Conservation (phyloP, 2,113 vertebrate species). For the Acrocephalus kingi region DNA sequence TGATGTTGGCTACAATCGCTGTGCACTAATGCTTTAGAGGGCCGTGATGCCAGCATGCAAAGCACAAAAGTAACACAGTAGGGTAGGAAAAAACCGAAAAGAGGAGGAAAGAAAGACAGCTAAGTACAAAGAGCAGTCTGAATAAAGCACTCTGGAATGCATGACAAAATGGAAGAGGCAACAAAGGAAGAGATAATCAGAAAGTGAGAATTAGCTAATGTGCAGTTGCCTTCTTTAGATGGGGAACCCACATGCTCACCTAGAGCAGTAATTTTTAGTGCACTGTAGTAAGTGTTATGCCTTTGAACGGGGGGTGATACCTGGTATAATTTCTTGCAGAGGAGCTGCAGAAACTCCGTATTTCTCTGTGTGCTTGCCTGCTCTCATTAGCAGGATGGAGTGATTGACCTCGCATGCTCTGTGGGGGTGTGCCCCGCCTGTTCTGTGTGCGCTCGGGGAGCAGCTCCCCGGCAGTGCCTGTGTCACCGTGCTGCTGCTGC, state of each 20-base stretch:
- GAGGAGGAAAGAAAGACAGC: background rate
- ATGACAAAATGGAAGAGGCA: background rate
- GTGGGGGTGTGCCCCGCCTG: background rate
- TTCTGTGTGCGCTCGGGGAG: background rate
- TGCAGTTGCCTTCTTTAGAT: background rate
- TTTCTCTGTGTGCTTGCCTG: background rate
- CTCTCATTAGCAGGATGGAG: background rate
- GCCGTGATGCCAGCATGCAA: background rate
- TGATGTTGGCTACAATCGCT: background rate
- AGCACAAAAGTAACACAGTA: background rate
- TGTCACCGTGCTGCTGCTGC: rapidly evolving
- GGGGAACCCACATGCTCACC: background rate
- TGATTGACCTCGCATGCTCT: background rate
- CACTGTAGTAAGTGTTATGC: background rate
- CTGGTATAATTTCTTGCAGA: background rate
- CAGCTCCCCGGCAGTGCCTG: background rate
- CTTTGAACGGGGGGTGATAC: no score
- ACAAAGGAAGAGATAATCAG: background rate
- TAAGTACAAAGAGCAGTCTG: background rate
- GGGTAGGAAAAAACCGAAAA: background rate
- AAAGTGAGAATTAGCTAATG: background rate
- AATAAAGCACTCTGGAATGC: background rate
- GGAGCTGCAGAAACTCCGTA: background rate
- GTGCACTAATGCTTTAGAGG: background rate
- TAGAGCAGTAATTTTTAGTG: background rate